phyloP scores from a whole-genome alignment of 2,113 vertebrate species.

The Mus pahari region DNA sequence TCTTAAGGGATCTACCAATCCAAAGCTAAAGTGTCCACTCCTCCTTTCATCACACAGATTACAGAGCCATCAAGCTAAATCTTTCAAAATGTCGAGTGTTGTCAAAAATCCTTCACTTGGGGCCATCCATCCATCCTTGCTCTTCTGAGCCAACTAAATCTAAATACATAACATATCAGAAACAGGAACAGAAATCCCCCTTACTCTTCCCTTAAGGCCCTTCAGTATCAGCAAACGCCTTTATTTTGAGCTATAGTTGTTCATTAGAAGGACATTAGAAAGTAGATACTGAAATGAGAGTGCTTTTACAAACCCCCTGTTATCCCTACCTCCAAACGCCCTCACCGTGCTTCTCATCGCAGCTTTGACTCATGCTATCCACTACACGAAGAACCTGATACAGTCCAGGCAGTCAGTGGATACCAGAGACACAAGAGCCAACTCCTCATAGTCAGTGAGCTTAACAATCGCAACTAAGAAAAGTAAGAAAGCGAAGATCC shows the following conservation, averaged over 20 bases:
- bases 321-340: neutral
- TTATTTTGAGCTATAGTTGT: neutral
- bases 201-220: neutral
- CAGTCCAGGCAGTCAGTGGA: neutral
- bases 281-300: neutral
- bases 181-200: neutral
- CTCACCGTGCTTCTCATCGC: neutral
- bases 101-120: neutral
- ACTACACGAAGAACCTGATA: neutral
- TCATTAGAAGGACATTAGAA: neutral
- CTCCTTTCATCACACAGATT: neutral
- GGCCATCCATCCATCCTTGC: neutral
- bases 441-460: neutral
- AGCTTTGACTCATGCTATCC: slow-evolving; percentile 3
- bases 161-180: slow-evolving; percentile 39
- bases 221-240: neutral
- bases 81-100: neutral
- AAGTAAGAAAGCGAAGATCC: neutral
- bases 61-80: neutral
- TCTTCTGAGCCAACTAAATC: slow-evolving; percentile 40
- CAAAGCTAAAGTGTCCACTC: slow-evolving; percentile 12
- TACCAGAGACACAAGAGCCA: neutral
- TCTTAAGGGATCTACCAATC: neutral
- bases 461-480: neutral
- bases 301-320: neutral